Base-by-base conservation (phyloP, 2,888 invertebrate genomes). In the Lasius fuliginosus region DNA sequence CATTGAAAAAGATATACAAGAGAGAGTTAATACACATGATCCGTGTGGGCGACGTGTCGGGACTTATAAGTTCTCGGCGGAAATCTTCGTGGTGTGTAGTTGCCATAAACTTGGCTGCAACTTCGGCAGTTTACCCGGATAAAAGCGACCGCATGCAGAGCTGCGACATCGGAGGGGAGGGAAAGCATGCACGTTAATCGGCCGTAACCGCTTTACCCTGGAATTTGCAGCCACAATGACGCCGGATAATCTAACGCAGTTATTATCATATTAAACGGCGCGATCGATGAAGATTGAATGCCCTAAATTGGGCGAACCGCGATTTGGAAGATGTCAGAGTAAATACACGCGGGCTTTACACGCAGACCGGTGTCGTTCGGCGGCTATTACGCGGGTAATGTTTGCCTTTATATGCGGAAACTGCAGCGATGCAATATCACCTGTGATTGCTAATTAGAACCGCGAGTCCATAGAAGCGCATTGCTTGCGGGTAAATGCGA, bases 191-290 rank as follows among this genome's bases (percentile, higher is more conserved):
- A 15, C 60, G 82, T 82, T 82, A 84, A 84, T 82, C 84, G 82
- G 73, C 67, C 82, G 53, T 74, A 82, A 84, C 82, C 84, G 74
- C 82, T 82, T 82, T 62, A 67, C 60, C 40, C 68, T 67, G 74
- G 73, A 82, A 84, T 74, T 64, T 82, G 49, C 42, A 68, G 40
- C 82, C 84, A 53, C 67, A 74, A 82, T 82, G 68, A 82, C 73
- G 82, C 65, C 74, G 30, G 82, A 68, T 23, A 69, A 64, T 23
- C 67, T 74, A 58, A 60, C 58, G 64, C 49, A 65, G 71, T 82
- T 49, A 73, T 65, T 82, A 73, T 82, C 71, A 68, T 67, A 73
- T 82, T 74, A 67, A 15, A 30, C 27, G 23, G 73, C n/a, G 46
- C 73, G 68, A 84, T 84, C 74, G 53, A 74, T 60, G 58, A 73